Base-by-base conservation (phyloP, 2,113 vertebrate species). In the Hylia prasina region DNA sequence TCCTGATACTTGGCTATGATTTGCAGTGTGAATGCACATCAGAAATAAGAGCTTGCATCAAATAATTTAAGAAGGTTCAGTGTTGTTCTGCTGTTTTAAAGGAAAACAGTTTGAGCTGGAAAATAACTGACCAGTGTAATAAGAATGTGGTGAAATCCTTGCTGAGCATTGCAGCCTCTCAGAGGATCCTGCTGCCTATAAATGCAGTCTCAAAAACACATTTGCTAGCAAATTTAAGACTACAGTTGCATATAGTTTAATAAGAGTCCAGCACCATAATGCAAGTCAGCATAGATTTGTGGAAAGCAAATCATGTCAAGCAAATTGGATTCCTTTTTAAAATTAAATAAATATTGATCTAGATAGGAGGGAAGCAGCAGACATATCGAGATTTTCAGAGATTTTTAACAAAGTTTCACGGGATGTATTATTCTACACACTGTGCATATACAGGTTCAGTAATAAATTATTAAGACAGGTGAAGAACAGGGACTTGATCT, bases 341-440 rank as follows among this genome's bases (percentile, higher is more conserved):
- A 97, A 97, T 97, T 96, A 96, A 97, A 97, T 97, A 96, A 96
- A 96, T 96, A 97, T 96, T 96, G 97, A 97, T 96, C 85, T 90
- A 80, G 85, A 87, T 93, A 84, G 93, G 93, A 95, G 94, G 37
- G 37, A 90, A 93, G 77, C 53, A 84, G 61, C 69, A 94, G 86
- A 90, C 53, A 31, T 95, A 96, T 94, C 15, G 80, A 60, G 88
- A 93, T 95, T 91, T 91, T 95, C 77, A 82, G 88, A 94, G 71
- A 73, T 60, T 92, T 95, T 68, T 95, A 94, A 90, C 58, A 87
- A 82, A 91, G 65, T 93, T 96, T 94, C 93, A 77, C 6, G 25
- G 94, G 80, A 92, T 96, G 27, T 81, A 95, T 95, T 96, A 79
- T 93, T 96, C 93, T 87, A 72, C 47, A 87, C 44, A 35, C 27